phyloP scores from a whole-genome alignment of 2,797 vertebrate species.

The Propithecus deckenii region DNA sequence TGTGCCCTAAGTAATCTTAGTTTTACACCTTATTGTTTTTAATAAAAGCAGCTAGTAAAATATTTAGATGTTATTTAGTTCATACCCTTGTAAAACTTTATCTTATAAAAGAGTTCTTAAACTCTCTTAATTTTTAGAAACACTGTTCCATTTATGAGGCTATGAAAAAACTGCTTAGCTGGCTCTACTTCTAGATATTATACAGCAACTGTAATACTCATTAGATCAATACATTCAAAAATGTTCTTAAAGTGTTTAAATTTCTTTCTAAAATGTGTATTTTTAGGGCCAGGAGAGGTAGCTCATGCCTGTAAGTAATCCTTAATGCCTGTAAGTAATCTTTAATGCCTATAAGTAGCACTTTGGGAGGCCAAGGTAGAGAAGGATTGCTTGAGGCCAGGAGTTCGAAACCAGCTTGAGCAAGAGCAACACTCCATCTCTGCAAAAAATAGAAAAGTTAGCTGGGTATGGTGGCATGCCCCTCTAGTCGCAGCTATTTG shows the following conservation, averaged over 20 bases:
- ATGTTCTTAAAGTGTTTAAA: neutral
- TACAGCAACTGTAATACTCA: neutral
- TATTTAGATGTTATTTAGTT: neutral
- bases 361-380: no score
- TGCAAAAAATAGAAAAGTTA: no score
- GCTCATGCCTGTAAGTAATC: no score
- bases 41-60: neutral
- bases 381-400: no score
- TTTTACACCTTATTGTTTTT: neutral
- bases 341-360: no score
- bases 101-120: neutral
- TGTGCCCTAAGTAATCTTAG: neutral
- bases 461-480: no score
- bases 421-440: no score
- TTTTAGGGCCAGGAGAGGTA: no score
- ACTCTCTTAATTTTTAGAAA: neutral
- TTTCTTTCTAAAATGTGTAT: neutral
- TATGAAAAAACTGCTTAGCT: neutral
- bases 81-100: neutral
- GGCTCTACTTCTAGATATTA: conserved; percentile 3
- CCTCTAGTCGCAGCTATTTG: no score
- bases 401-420: no score
- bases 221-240: neutral
- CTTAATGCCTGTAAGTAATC: no score
- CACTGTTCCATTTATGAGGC: neutral